These are phyloP conservation scores for Apotomis betuletana DNA, from an alignment of 2,888 invertebrate genomes.

Conservation along the genomic window DNA sequence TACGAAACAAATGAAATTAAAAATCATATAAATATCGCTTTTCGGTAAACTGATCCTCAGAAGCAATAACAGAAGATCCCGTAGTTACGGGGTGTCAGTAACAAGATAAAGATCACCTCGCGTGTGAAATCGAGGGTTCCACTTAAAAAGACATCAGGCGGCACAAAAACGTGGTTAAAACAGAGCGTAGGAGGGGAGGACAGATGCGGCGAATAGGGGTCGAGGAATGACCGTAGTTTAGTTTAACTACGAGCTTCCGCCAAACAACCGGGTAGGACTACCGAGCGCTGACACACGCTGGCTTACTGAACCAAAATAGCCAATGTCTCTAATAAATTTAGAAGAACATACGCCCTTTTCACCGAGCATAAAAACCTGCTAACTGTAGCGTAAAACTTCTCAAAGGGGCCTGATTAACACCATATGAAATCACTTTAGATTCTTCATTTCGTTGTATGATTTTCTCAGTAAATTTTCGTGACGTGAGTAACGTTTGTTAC, in stretches of 20 bases:
- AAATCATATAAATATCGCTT: not conserved
- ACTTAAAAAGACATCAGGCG: conserved; percentile 69
- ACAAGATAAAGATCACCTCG: conserved; percentile 53
- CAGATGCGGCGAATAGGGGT: conserved; percentile 66
- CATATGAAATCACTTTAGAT: conserved; percentile 30
- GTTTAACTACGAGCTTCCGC: conserved; percentile 79
- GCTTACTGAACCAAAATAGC: conserved; percentile 6
- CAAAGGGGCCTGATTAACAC: conserved; percentile 32
- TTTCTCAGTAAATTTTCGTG: conserved; percentile 33
- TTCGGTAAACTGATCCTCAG: conserved; percentile 7
- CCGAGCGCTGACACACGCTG: conserved; percentile 52
- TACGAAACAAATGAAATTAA: not conserved
- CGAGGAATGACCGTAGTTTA: conserved; percentile 75
- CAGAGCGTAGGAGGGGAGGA: conserved; percentile 70
- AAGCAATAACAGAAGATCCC: conserved; percentile 52
- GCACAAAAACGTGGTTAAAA: conserved; percentile 65
- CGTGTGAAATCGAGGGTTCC: conserved; percentile 68
- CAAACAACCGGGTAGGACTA: conserved; percentile 57
- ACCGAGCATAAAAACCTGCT: conserved; percentile 4
- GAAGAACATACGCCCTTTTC: conserved; percentile 14
- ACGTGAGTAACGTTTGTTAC: conserved; percentile 30
- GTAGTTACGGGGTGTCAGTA: conserved; percentile 63
- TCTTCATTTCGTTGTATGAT: conserved; percentile 17
- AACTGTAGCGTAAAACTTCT: conserved; percentile 19
- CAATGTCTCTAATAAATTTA: not conserved